phyloP scores from a whole-genome alignment of 2,888 invertebrate species.

The Mystacides longicornis region DNA sequence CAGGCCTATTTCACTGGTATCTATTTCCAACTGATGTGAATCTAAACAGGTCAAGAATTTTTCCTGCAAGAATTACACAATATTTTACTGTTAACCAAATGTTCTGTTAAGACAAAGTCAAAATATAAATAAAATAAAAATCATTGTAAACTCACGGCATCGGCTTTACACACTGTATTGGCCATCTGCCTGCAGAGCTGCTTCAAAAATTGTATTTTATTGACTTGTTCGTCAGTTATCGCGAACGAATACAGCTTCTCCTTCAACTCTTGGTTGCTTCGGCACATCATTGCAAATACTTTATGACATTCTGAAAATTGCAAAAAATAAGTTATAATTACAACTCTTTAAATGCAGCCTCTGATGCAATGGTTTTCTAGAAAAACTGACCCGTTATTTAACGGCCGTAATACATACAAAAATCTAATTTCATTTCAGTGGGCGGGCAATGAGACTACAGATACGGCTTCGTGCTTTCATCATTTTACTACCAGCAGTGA shows the following conservation, averaged over 20 bases:
- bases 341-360: too few species aligned
- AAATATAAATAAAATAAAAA: not conserved
- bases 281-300: conserved; percentile 84
- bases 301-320: conserved; percentile 68
- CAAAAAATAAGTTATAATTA: not conserved
- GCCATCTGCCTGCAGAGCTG: conserved; percentile 86
- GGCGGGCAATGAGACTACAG: too few species aligned
- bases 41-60: conserved; percentile 71
- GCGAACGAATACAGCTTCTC: conserved; percentile 85
- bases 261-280: conserved; percentile 77
- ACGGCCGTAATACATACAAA: too few species aligned
- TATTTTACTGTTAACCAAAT: not conserved
- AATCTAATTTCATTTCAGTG: too few species aligned
- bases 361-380: too few species aligned
- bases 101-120: not conserved
- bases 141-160: conserved; percentile 62
- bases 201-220: conserved; percentile 74
- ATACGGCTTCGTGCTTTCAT: too few species aligned
- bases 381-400: too few species aligned
- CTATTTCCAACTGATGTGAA: conserved; percentile 78
- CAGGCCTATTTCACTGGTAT: conserved; percentile 78
- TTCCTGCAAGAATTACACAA: conserved; percentile 51
- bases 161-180: conserved; percentile 85
- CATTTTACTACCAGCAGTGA: too few species aligned
- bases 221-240: conserved; percentile 73